These are phyloP conservation scores for Caenorhabditis drosophilae DNA, from an alignment of 2,888 invertebrate species.

Conservation along the genomic window DNA sequence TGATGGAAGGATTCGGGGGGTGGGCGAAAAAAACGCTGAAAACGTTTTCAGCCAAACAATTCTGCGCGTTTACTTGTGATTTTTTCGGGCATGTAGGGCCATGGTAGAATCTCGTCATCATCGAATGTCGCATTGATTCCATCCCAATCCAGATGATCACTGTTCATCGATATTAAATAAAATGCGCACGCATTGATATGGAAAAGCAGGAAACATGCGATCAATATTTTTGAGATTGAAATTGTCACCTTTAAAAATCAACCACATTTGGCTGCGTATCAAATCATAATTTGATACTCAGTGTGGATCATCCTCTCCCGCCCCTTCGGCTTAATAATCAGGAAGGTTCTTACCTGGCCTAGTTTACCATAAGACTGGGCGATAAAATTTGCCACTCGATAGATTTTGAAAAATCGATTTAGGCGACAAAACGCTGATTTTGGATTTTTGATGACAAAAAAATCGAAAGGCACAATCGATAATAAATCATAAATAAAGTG, in stretches of 20 bases:
- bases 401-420: constrained; percentile 42
- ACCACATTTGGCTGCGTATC: too few species aligned
- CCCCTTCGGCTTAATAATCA: too few species aligned
- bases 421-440: constrained; percentile 26
- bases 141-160: constrained; percentile 31
- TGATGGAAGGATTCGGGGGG: not conserved
- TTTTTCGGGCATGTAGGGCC: constrained; percentile 48
- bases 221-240: constrained; percentile 31
- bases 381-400: constrained; percentile 43
- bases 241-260: too few species aligned
- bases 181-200: constrained; percentile 62
- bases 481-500: constrained; percentile 26
- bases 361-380: constrained; percentile 31
- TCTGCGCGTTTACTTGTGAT: constrained; percentile 33
- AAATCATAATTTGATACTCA: too few species aligned
- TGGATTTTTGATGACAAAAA: constrained; percentile 12
- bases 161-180: constrained; percentile 41
- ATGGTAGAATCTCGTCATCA: constrained; percentile 40
- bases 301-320: too few species aligned
- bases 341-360: too few species aligned
- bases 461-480: constrained; percentile 35
- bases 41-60: too few species aligned
- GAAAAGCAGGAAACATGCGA: constrained; percentile 50
- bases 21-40: not conserved
- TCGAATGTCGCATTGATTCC: constrained; percentile 46